Evolutionary conservation across 1,140 invertebrate genomes (phyloP).

Genomic region (Helicoverpa armigera): DNA sequence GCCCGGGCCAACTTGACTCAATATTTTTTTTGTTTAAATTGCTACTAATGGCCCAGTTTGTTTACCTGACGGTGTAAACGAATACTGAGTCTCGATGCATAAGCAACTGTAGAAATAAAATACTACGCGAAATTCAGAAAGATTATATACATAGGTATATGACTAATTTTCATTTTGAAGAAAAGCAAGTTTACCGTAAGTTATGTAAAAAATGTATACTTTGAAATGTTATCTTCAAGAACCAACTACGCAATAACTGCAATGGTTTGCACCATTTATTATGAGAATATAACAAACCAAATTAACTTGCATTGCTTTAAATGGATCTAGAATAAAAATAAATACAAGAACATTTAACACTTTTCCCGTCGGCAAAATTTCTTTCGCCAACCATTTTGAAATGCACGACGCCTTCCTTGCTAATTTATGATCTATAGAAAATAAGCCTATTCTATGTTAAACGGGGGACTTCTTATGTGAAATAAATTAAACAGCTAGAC

Average conservation of each 20-base stretch:
- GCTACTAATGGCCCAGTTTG: slow-evolving; percentile 5
- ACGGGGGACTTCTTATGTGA: slow-evolving; percentile 7
- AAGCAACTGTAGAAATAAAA: too few relatives aligned
- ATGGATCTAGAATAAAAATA: neutral
- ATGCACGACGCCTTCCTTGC: neutral
- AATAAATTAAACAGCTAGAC: neutral
- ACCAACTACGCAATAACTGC: too few relatives aligned
- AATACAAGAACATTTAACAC: neutral
- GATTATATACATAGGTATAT: too few relatives aligned
- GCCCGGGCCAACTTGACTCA: slow-evolving; percentile 66
- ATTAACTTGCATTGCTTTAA: neutral
- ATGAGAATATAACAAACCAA: too few relatives aligned
- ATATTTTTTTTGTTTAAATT: slow-evolving; percentile 72
- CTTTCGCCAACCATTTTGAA: slow-evolving; percentile 4
- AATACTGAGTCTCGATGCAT: neutral
- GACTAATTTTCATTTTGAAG: too few relatives aligned
- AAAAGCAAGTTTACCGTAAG: too few relatives aligned
- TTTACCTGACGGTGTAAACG: slow-evolving; percentile 21
- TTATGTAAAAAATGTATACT: too few relatives aligned
- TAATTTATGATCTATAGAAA: slow-evolving; percentile 20
- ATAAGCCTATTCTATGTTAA: slow-evolving; percentile 31
- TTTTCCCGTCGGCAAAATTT: slow-evolving; percentile 5
- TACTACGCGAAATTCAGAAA: too few relatives aligned
- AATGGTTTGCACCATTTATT: too few relatives aligned
- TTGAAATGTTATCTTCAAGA: too few relatives aligned